A percentile compares a stretch with the other conserved stretches of the same genome.
Evolutionary conservation across 2,113 vertebrate genomes (phyloP).

Genomic region (Ardeotis arabs): DNA sequence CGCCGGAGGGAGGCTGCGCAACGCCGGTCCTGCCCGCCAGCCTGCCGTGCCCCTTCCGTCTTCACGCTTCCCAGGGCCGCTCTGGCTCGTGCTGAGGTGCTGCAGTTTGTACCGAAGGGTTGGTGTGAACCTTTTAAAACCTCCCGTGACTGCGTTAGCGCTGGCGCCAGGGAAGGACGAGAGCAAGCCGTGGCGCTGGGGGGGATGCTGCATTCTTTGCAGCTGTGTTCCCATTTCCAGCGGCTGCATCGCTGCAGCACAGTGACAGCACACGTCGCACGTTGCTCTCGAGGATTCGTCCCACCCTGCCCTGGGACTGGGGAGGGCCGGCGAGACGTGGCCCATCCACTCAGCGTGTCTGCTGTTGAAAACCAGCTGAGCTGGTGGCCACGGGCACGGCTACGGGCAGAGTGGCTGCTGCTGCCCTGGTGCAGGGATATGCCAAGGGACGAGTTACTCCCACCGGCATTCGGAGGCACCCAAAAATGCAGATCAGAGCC

Average conservation of each 20-base stretch:
- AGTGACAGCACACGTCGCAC: accelerated
- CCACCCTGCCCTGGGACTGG: not conserved
- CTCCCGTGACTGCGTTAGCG: not conserved
- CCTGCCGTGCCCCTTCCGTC: not conserved
- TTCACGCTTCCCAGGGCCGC: not conserved
- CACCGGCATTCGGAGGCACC: not conserved
- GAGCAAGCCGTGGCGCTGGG: not conserved
- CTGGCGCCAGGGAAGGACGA: not conserved
- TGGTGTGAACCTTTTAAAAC: not conserved
- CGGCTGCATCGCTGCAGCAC: not conserved
- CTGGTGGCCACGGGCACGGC: accelerated
- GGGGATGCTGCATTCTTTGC: not conserved
- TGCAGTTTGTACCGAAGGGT: not conserved
- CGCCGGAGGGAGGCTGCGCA: not conserved
- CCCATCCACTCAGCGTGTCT: not conserved
- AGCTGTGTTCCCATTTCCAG: not conserved
- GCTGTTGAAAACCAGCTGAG: not conserved
- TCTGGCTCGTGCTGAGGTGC: not conserved
- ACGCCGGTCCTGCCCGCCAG: not conserved
- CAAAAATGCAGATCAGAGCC: not conserved
- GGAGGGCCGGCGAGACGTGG: accelerated
- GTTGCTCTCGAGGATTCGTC: not conserved
- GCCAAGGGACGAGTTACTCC: accelerated
- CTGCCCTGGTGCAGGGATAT: accelerated
- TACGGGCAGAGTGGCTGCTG: not conserved